Evolutionary conservation across 2,888 invertebrate genomes (phyloP).

Genomic region (Mimachlamys varia): DNA sequence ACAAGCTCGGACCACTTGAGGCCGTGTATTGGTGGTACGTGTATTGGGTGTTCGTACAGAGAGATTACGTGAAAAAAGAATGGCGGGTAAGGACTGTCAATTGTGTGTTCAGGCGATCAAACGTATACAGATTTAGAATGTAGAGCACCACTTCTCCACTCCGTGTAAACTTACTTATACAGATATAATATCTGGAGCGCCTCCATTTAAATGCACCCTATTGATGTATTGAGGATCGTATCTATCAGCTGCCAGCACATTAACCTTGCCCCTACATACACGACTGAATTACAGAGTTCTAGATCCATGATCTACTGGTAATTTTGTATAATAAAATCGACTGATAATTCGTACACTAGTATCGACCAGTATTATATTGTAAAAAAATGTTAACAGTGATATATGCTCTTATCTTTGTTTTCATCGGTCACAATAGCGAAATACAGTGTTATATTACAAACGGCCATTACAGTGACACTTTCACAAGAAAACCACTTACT

Average conservation of each 20-base stretch:
- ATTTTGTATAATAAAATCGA: neutral
- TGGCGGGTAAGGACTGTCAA: neutral
- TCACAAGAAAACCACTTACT: no score
- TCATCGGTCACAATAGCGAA: no score
- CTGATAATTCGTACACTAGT: no score
- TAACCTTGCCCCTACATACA: neutral
- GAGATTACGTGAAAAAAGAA: neutral
- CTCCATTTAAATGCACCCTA: neutral
- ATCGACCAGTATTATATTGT: no score
- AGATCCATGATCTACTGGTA: neutral
- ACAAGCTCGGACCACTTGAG: neutral
- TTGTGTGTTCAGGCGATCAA: neutral
- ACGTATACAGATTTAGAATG: neutral
- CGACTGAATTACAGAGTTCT: neutral
- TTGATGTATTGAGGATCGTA: neutral
- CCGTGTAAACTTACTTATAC: neutral
- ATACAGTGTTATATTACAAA: no score
- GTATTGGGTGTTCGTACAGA: neutral
- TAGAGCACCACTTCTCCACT: neutral
- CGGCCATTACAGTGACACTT: no score
- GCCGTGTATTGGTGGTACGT: neutral
- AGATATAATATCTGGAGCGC: neutral
- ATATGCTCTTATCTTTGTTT: no score
- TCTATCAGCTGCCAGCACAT: neutral
- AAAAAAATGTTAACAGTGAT: no score